Evolutionary conservation across 2,888 invertebrate species (phyloP).

Genomic region (Epistrophella euchroma): DNA sequence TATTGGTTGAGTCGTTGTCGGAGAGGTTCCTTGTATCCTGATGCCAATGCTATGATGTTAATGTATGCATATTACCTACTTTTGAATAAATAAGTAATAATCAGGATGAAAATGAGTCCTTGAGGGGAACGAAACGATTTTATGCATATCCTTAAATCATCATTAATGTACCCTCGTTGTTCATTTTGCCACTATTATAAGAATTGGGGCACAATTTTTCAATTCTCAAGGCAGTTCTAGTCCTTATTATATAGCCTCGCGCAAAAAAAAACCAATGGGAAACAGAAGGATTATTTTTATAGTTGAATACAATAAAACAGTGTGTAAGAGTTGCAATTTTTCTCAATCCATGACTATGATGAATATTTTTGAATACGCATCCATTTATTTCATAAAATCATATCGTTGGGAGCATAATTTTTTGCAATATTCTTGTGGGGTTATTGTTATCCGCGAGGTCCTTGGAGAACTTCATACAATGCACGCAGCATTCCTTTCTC

Average conservation of each 20-base stretch:
- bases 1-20: conserved; percentile 3
- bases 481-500: background rate
- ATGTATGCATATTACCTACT: conserved; percentile 50
- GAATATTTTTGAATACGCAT: conserved; percentile 47
- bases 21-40: background rate
- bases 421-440: conserved; percentile 53
- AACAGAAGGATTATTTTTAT: conserved; percentile 45
- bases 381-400: too few species aligned
- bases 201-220: background rate
- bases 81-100: conserved; percentile 73
- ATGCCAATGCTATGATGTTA: conserved; percentile 36
- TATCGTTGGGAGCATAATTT: conserved; percentile 28
- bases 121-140: conserved; percentile 40
- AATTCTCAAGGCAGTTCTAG: conserved; percentile 45
- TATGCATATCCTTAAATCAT: conserved; percentile 65
- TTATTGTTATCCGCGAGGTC: conserved; percentile 19
- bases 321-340: conserved; percentile 65
- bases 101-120: conserved; percentile 66
- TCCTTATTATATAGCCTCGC: background rate
- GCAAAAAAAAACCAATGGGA: background rate
- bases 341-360: conserved; percentile 41
- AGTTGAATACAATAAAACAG: conserved; percentile 41
- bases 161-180: conserved; percentile 56
- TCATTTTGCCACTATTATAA: conserved; percentile 23
- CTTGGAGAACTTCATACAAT: conserved; percentile 25